Base-by-base conservation (phyloP, 2,113 vertebrate genomes). In the Cinclus cinclus region DNA sequence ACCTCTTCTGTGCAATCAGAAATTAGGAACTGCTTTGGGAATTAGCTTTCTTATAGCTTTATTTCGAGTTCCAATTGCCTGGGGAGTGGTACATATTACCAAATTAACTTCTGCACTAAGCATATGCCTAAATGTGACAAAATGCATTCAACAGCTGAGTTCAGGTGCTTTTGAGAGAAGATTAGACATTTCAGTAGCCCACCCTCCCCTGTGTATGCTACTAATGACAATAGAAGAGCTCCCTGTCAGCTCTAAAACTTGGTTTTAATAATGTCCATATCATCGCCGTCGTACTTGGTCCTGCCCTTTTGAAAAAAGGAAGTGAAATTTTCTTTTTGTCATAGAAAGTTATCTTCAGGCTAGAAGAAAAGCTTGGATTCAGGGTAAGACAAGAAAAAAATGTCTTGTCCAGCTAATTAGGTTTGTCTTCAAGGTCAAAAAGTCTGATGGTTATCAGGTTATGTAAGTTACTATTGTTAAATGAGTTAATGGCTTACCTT, bases 201-300 rank as follows among this genome's bases (percentile, higher is more conserved):
- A 42, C 7, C 1, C 3, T 76, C 23, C 4, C 6, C 11, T 11
- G 2, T 6, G 3, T 44, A 27, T 35, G 20, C 6, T 50, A 13
- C 6, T 33, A 74, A 64, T 47, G 15, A 50, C n/a, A 58, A 5
- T 3, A 46, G 37, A 73, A 74, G 14, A n/a, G 9, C 4, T 73
- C 33, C 13, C 31, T 70, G 13, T 23, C 42, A 65, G 6, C 42
- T 70, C 56, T 77, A 70, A 70, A 86, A 24, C 4, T 50, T 70
- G 20, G 2, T 63, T 89, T 80, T 47, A 62, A 10, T 50, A 17
- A 62, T 46, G 6, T 4, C 28, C 6, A 10, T 58, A 39, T 24
- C 25, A 33, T 6, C 7, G 3, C 9, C 7, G 3, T 62, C 37
- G 58, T 37, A 52, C 11, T 46, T 64, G 17, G 8, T 37, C 33